phyloP scores from a whole-genome alignment of 2,888 invertebrate species.

The Sacculina carcini region DNA sequence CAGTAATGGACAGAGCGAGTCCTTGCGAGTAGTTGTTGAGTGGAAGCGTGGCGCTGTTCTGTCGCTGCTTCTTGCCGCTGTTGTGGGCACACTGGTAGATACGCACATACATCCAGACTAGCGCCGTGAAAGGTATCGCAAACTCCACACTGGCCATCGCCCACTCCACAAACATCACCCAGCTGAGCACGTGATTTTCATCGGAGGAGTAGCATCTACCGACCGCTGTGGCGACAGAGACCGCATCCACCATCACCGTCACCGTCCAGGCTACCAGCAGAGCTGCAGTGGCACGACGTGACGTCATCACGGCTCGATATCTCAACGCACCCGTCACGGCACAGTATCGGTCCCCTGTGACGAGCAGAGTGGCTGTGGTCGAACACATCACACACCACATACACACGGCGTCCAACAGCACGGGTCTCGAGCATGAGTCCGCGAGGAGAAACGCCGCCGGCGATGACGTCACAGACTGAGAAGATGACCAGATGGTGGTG shows the following conservation, averaged over 20 bases:
- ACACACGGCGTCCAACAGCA: slow-evolving; percentile 37
- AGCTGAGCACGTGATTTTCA: background rate
- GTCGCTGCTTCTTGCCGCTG: slow-evolving; percentile 33
- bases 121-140: slow-evolving; percentile 21
- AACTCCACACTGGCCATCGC: slow-evolving; percentile 15
- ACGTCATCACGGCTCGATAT: slow-evolving; percentile 27
- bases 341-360: slow-evolving; percentile 36
- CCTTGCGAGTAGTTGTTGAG: slow-evolving; percentile 27
- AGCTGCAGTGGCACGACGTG: slow-evolving; percentile 16
- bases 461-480: slow-evolving; percentile 22
- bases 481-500: slow-evolving; percentile 26
- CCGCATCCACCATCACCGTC: slow-evolving; percentile 17
- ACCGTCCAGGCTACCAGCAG: slow-evolving; percentile 19
- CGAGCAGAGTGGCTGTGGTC: slow-evolving; percentile 32
- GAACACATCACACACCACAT: slow-evolving; percentile 27
- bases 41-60: too few relatives aligned
- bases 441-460: slow-evolving; percentile 25
- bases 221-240: background rate
- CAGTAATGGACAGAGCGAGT: slow-evolving; percentile 13
- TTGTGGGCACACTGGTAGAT: slow-evolving; percentile 48
- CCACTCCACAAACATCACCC: background rate
- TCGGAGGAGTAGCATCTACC: too few relatives aligned
- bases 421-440: too few relatives aligned
- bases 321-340: slow-evolving; percentile 36
- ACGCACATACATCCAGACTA: slow-evolving; percentile 43